Evolutionary conservation across 2,797 vertebrate species (phyloP).

Genomic region (Todus mexicanus): DNA sequence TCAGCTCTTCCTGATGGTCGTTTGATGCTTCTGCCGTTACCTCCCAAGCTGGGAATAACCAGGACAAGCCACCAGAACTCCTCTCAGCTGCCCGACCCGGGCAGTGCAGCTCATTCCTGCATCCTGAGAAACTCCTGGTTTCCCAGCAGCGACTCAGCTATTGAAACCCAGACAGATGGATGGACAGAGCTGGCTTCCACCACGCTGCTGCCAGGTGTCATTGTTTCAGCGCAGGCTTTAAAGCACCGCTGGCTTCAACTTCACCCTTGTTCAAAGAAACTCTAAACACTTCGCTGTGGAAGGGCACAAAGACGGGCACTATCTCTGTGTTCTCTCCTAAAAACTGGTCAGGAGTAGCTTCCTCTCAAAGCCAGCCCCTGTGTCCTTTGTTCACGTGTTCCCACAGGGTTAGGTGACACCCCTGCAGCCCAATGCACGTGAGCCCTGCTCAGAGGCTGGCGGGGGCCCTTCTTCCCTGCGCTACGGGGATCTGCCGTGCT

Average conservation of each 20-base stretch:
- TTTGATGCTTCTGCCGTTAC: background rate
- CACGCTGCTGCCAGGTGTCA: background rate
- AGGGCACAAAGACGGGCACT: background rate
- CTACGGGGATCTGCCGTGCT: background rate
- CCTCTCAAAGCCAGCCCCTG: background rate
- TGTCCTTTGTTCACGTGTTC: background rate
- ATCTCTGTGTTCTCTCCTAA: background rate
- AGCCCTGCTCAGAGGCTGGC: background rate
- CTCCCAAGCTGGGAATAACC: background rate
- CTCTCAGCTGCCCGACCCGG: fast-evolving
- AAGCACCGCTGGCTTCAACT: background rate
- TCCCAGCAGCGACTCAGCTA: background rate
- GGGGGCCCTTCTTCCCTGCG: background rate
- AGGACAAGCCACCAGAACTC: background rate
- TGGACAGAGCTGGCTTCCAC: background rate
- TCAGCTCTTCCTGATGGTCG: background rate
- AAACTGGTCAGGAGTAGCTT: background rate
- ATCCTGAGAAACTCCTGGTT: background rate
- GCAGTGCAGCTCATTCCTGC: background rate
- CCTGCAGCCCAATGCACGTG: fast-evolving
- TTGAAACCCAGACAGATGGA: background rate
- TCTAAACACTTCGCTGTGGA: background rate
- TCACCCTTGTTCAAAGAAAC: background rate
- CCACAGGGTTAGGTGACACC: background rate
- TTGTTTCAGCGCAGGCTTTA: background rate